A percentile compares a stretch with the other conserved stretches of the same genome.
Evolutionary conservation across 2,888 invertebrate species (phyloP).

Genomic region (Scaptomyza reducta): DNA sequence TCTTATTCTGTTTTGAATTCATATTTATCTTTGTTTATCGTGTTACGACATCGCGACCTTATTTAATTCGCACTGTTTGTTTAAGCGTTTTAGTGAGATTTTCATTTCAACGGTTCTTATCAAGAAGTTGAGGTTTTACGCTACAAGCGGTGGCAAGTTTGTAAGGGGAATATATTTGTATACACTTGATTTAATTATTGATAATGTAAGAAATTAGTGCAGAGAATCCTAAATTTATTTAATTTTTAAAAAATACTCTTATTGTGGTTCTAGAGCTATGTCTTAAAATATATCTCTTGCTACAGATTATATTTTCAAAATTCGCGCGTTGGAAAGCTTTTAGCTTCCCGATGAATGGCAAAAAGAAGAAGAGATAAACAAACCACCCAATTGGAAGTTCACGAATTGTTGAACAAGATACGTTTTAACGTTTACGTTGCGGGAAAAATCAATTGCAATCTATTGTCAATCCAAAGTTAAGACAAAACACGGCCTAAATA

Average conservation of each 20-base stretch:
- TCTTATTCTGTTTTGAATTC: slow-evolving; percentile 10
- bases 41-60: slow-evolving; percentile 44
- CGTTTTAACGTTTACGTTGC: not conserved
- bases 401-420: slow-evolving; percentile 1
- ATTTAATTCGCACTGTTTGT: slow-evolving; percentile 42
- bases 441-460: slow-evolving; percentile 29
- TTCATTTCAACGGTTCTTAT: slow-evolving; percentile 52
- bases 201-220: too few species aligned
- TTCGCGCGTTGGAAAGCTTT: slow-evolving; percentile 42
- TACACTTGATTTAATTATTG: too few species aligned
- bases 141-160: not conserved
- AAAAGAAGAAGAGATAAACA: slow-evolving; percentile 27
- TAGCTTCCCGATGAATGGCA: slow-evolving; percentile 44
- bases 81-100: slow-evolving; percentile 42
- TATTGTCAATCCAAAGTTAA: not conserved
- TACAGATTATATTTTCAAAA: too few species aligned
- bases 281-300: too few species aligned
- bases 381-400: slow-evolving; percentile 18
- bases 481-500: not conserved
- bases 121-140: slow-evolving; percentile 12
- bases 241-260: too few species aligned
- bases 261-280: too few species aligned
- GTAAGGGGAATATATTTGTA: not conserved
- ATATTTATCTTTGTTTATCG: slow-evolving; percentile 52
- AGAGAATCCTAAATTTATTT: too few species aligned